Evolutionary conservation across 2,888 invertebrate species (phyloP), one percentile per base, ranked within the genome.

Genomic region (Lepeophtheirus nordmannii): DNA sequence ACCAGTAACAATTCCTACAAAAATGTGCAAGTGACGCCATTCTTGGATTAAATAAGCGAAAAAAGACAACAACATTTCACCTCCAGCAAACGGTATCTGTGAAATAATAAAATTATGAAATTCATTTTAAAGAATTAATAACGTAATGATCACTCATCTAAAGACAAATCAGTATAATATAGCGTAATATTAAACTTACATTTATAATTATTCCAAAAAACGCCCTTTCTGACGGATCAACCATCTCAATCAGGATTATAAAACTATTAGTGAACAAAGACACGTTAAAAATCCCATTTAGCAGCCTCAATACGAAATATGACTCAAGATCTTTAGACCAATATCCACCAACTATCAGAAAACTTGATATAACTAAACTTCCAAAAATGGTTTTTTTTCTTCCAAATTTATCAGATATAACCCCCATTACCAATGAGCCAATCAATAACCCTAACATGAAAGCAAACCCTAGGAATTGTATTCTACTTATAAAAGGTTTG

Each of bases 51-150:
- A 30, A 7, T 22, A 59, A 10, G 60, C 60, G 14, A 59, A 17
- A 17, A 59, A 30, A 10, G 30, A 23, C 10, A 59, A 14, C 22
- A 59, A 59, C 60, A 59, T 59, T 30, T 59, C 60, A 59, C 23
- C 60, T 11, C 23, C 11, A 20, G 60, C 60, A 59, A 23, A 59
- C n/a, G 60, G 60, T 17, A 59, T 30, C 60, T 59, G 60, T 12
- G 7, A 59, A 1, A 59, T 17, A 59, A 10, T 12, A 22, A 17
- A 20, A 23, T 2, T 30, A 30, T 30, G 3, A 30, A 30, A 30
- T 30, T 5, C 2, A 30, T 30, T 5, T 30, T 30, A 7, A 30
- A 30, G 7, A 7, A 7, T 30, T 30, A 30, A 7, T 30, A 30
- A 30, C 30, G 30, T n/a, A n/a, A n/a, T n/a, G n/a, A n/a, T n/a